Base-by-base conservation (phyloP, 2,888 invertebrate species). In the Nomada ruficornis region DNA sequence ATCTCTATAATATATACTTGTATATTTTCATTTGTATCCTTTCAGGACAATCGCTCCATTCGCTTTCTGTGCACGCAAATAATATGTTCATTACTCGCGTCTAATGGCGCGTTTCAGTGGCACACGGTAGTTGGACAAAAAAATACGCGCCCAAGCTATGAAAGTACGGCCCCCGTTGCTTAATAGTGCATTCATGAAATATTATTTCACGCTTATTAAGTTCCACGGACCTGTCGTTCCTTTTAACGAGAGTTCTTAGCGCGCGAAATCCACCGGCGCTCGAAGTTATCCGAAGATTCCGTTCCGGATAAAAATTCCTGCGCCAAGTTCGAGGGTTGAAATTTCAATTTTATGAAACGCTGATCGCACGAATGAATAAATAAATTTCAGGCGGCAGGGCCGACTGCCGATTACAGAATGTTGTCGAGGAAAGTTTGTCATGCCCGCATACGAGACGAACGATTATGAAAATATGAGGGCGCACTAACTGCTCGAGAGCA, bases 401-500 rank as follows among this genome's bases (percentile, higher is more conserved):
- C 7, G 36, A 36, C 36, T 13, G 29, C 9, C 13, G 79, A 64
- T 70, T 60, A 54, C 47, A 13, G 54, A 60, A 78, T 63, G 83
- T 84, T 71, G 62, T 68, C 72, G 64, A 10, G 50, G 54, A 74
- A 79, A 83, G 83, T 86, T 86, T 84, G 69, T 72, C 83, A 55
- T 64, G 67, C 64, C 81, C 77, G 70, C 77, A 81, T 59, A 42
- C 54, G 62, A 36, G 62, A 59, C 54, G 42, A 52, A 77, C 68
- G 76, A 82, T 82, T 82, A 82, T 82, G 77, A 82, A 77, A 82
- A 82, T 77, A 72, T 52, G 77, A 82, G 82, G 82, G 70, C 23
- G 76, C 42, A 68, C 74, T 70, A 80, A 72, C 81, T 69, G 76
- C 54, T 47, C n/a, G 77, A 44, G 60, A 67, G 77, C 59, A 62